A percentile compares a stretch with the other conserved stretches of the same genome.
These are phyloP conservation scores for Limnephilus lunatus DNA, from an alignment of 2,888 invertebrate genomes.

Conservation along the genomic window DNA sequence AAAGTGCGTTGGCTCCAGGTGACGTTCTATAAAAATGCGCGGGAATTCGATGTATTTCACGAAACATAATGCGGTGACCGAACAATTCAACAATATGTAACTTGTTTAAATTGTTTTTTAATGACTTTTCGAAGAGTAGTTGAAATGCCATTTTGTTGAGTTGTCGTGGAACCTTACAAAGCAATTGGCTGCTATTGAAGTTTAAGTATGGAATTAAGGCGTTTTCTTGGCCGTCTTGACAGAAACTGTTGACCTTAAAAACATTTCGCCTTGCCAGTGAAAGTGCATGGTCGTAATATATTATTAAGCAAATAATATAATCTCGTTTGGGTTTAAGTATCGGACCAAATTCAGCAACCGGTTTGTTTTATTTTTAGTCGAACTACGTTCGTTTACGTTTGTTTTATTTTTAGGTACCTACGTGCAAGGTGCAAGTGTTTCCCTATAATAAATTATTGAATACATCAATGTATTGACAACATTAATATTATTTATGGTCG, in stretches of 20 bases:
- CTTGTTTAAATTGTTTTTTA: too few species aligned
- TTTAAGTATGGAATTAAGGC: not conserved
- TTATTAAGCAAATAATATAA: not conserved
- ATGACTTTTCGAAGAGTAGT: too few species aligned
- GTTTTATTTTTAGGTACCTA: too few species aligned
- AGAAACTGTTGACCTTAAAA: not conserved
- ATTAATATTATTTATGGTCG: not conserved
- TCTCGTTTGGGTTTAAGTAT: not conserved
- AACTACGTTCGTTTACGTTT: not conserved
- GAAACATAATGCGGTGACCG: not conserved
- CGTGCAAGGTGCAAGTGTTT: not conserved
- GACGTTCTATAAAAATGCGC: not conserved
- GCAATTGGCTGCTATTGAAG: too few species aligned
- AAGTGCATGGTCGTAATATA: not conserved
- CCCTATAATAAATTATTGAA: not conserved
- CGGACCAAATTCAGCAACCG: not conserved
- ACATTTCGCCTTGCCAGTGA: slow-evolving; percentile 5
- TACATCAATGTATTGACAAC: not conserved
- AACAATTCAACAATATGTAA: too few species aligned
- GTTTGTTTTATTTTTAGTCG: not conserved
- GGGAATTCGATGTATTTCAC: not conserved
- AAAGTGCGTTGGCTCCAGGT: not conserved
- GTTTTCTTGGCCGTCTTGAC: not conserved
- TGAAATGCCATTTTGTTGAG: too few species aligned
- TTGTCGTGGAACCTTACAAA: too few species aligned